Base-by-base conservation (phyloP, 2,888 invertebrate genomes). In the Orchestes rusci region DNA sequence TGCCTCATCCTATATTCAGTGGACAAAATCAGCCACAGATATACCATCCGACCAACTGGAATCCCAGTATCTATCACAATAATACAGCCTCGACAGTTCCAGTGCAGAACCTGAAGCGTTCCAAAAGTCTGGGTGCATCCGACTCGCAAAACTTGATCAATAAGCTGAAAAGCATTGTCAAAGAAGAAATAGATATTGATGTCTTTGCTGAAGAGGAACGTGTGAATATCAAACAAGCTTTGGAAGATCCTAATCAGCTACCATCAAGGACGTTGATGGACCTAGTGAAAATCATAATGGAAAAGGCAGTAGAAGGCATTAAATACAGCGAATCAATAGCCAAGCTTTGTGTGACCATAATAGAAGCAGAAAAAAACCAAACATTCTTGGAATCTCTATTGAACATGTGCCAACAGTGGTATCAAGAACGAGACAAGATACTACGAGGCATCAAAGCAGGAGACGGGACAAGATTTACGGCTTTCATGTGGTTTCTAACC, bases 311-410 rank as follows among this genome's bases (percentile, higher is more conserved):
- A 53, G 88, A 89, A 68, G 84, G 84, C 3, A 68, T 69, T 32
- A 76, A 84, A 37, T 86, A 84, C 68, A 86, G 88, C 32, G 77
- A 87, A 63, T 82, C 89, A 16, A 87, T 88, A 39, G 88, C 91
- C 7, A 82, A 89, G 51, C 75, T 90, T 53, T 91, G 90, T 68
- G 81, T 90, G 59, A 80, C 82, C 47, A 88, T 91, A 37, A 88
- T 90, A 55, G 88, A 89, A 74, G 84, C 82, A 66, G 92, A 92
- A 70, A 79, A 79, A 59, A 84, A 83, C 54, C 87, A 89, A 70
- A 91, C 90, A 30, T 92, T 91, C 69, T 73, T 91, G 58, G 92
- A 92, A 71, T 86, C 89, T 27, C 73, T 92, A 54, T 74, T 92
- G 54, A 92, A 92, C 68, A 88, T 84, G 29, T 90, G 89, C 67